These are phyloP conservation scores for Ceratothoa steindachneri DNA, from an alignment of 2,888 invertebrate species.

Conservation along the genomic window DNA sequence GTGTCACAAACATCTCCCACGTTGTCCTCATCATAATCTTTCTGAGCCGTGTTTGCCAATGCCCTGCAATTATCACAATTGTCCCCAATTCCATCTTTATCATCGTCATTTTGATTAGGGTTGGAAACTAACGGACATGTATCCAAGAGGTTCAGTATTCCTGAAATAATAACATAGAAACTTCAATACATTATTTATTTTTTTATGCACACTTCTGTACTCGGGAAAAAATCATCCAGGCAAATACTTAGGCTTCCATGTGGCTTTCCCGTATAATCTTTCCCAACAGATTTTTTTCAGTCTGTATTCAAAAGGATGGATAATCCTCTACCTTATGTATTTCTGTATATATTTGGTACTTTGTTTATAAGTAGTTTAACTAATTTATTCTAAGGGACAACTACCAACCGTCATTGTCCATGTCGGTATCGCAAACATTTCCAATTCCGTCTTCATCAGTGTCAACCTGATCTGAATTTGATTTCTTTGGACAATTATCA, in stretches of 20 bases:
- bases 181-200: too few species aligned
- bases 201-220: too few species aligned
- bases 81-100: constrained; percentile 80
- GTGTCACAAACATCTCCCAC: constrained; percentile 89
- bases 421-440: constrained; percentile 72
- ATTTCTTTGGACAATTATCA: constrained; percentile 79
- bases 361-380: not conserved
- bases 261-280: too few species aligned
- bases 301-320: too few species aligned
- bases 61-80: constrained; percentile 69
- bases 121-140: constrained; percentile 72
- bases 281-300: too few species aligned
- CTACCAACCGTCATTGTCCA: constrained; percentile 58
- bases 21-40: constrained; percentile 61
- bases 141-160: constrained; percentile 66
- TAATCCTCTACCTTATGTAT: too few species aligned
- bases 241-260: too few species aligned
- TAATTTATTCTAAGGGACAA: too few species aligned
- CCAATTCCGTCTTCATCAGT: constrained; percentile 60
- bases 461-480: constrained; percentile 59
- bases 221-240: too few species aligned
- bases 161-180: too few species aligned
- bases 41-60: constrained; percentile 56
- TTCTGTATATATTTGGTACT: not conserved
- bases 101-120: constrained; percentile 76